Conservation (phyloP, 2,888 invertebrate genomes). For the Spatulosminthurus flaviceps region DNA sequence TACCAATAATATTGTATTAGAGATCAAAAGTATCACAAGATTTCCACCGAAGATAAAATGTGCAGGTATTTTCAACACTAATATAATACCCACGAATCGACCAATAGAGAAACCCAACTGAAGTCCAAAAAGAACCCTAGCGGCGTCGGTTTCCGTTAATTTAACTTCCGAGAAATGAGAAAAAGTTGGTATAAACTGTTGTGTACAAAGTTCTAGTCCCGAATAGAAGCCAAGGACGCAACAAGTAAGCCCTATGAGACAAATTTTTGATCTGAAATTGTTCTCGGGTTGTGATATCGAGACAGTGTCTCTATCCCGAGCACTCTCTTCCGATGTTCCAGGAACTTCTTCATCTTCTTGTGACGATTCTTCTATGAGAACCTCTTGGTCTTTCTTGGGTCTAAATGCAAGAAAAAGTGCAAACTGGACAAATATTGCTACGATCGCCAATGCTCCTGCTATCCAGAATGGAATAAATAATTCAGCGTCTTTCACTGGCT, state of each 20-base stretch:
- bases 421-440: conserved; percentile 38
- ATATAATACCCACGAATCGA: conserved; percentile 47
- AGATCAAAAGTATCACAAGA: conserved; percentile 35
- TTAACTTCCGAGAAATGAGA: conserved; percentile 47
- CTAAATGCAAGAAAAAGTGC: conserved; percentile 46
- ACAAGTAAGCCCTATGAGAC: conserved; percentile 40
- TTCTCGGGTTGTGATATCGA: background rate
- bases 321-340: conserved; percentile 10
- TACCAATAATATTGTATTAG: conserved; percentile 45
- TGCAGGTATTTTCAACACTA: conserved; percentile 48
- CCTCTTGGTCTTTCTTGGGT: background rate
- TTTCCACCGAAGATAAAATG: conserved; percentile 47
- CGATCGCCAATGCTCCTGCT: conserved; percentile 32
- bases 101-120: conserved; percentile 47
- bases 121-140: conserved; percentile 46
- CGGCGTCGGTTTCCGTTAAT: conserved; percentile 46
- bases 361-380: background rate
- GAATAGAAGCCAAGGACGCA: conserved; percentile 50
- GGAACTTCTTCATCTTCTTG: conserved; percentile 34
- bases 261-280: no score
- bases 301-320: background rate
- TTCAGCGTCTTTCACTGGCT: background rate
- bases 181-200: conserved; percentile 54
- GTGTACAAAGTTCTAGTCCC: conserved; percentile 51
- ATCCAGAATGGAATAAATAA: conserved; percentile 52